Conservation (phyloP, 2,888 invertebrate species). For the Troides aeacus region DNA sequence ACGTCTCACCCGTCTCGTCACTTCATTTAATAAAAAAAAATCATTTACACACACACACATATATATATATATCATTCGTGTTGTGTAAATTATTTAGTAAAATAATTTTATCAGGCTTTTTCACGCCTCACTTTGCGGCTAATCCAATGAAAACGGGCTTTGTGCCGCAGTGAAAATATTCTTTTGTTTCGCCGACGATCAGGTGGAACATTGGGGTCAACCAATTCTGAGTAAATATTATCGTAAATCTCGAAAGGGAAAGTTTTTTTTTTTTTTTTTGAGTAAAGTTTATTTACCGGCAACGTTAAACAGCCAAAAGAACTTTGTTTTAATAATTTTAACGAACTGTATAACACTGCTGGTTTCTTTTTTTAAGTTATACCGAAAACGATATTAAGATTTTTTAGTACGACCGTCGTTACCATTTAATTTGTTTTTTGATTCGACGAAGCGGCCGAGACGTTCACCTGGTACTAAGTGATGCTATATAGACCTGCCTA, state of each 20-base stretch:
- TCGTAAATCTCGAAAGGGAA: not conserved
- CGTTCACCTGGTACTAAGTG: too few relatives aligned
- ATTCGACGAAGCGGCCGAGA: too few relatives aligned
- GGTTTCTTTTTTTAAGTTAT: not conserved
- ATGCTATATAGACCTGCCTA: too few relatives aligned
- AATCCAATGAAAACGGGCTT: constrained; percentile 10
- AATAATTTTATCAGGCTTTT: constrained; percentile 11
- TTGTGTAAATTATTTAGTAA: not conserved
- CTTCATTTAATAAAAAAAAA: too few relatives aligned
- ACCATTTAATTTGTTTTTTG: too few relatives aligned
- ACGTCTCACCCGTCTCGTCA: too few relatives aligned
- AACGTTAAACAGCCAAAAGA: not conserved
- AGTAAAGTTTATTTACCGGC: not conserved
- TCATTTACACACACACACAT: too few relatives aligned
- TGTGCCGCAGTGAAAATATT: constrained; percentile 11
- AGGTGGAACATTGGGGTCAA: constrained; percentile 9
- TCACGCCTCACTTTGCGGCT: constrained; percentile 8
- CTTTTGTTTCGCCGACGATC: constrained; percentile 15
- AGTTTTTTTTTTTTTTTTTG: not conserved
- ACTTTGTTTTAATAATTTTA: not conserved
- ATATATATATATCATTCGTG: too few relatives aligned
- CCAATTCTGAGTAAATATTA: constrained; percentile 10
- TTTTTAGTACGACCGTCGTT: too few relatives aligned
- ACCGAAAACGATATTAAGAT: too few relatives aligned
- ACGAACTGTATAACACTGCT: not conserved